Evolutionary conservation across 2,888 invertebrate genomes (phyloP).

Genomic region (Pheosia gnoma): DNA sequence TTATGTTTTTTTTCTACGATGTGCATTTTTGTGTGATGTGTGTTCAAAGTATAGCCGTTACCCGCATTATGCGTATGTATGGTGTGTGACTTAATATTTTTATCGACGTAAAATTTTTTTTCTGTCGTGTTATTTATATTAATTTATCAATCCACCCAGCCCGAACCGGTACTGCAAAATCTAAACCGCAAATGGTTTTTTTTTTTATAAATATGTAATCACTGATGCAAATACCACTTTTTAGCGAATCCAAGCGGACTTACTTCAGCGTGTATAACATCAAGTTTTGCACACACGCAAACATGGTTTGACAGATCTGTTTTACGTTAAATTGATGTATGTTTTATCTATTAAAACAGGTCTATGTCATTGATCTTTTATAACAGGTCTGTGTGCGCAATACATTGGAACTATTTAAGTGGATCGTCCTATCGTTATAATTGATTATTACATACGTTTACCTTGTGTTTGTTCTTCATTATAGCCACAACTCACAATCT

Average conservation of each 20-base stretch:
- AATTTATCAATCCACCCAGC: neutral
- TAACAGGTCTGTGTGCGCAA: slow-evolving; percentile 4
- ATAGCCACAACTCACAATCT: neutral
- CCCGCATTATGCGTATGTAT: no score
- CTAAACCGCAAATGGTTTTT: neutral
- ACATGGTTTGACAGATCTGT: slow-evolving; percentile 29
- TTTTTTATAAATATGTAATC: neutral
- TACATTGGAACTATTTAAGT: slow-evolving; percentile 22
- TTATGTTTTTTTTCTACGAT: no score
- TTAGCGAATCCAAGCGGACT: slow-evolving; percentile 8
- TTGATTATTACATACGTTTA: neutral
- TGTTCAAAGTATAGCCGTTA: no score
- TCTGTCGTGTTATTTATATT: neutral
- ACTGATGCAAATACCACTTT: slow-evolving; percentile 9
- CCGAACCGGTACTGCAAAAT: neutral
- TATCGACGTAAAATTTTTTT: no score
- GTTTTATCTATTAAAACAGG: slow-evolving; percentile 3
- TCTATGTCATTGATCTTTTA: no score
- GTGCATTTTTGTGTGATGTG: no score
- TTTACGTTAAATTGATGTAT: slow-evolving; percentile 27
- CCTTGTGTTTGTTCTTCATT: neutral
- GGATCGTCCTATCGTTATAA: slow-evolving; percentile 8
- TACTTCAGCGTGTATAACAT: slow-evolving; percentile 2
- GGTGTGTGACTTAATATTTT: no score
- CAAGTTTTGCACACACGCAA: slow-evolving; percentile 6